These are phyloP conservation scores for Axinella damicornis DNA, from an alignment of 37 sponge, comb jelly and placozoan genomes.

Conservation along the genomic window DNA sequence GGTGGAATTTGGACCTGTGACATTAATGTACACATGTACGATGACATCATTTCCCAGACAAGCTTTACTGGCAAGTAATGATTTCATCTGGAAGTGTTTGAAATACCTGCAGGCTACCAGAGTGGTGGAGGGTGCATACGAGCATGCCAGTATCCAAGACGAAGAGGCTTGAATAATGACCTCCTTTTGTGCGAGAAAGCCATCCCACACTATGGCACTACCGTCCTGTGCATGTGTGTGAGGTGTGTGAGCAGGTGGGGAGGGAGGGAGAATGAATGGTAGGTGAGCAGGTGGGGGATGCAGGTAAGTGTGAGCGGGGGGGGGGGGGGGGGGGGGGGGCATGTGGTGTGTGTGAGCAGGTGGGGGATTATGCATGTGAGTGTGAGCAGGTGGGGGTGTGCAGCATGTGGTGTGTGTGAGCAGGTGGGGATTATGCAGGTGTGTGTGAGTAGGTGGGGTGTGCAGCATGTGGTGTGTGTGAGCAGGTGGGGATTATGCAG, in stretches of 20 bases:
- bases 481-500: no score
- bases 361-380: neutral
- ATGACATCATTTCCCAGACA: no score
- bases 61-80: neutral
- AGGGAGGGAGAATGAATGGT: neutral
- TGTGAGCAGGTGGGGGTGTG: no score
- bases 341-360: neutral
- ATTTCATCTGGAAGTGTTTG: neutral
- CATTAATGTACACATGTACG: no score
- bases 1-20: no score
- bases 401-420: no score
- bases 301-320: neutral
- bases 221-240: slow-evolving; percentile 52
- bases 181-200: slow-evolving; percentile 70
- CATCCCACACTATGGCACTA: slow-evolving; percentile 76
- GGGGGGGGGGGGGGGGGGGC: neutral
- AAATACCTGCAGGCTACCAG: slow-evolving; percentile 80
- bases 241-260: neutral
- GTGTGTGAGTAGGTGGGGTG: no score
- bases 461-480: no score
- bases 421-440: no score
- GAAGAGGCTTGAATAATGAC: slow-evolving; percentile 49
- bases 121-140: slow-evolving; percentile 72
- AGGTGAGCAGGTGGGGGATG: neutral
- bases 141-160: slow-evolving; percentile 68